Evolutionary conservation across 2,888 invertebrate species (phyloP), one percentile per base, ranked within the genome.

Genomic region (Copidosoma aretas): DNA sequence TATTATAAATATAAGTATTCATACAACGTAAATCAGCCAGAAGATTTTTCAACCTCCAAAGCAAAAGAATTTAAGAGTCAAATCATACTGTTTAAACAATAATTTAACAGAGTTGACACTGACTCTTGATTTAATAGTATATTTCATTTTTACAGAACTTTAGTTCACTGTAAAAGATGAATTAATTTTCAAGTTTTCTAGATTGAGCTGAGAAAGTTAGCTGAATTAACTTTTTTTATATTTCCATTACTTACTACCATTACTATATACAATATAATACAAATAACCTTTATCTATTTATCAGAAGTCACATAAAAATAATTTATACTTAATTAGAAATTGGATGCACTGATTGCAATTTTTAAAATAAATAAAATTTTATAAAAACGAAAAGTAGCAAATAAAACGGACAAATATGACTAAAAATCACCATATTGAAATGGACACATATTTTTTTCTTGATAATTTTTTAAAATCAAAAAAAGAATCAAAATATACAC

Each of bases 221-320:
- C 46, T 64, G 41, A 57, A 57, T 43, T 43, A 58, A 67, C 59
- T 69, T 65, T 71, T 53, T 46, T 56, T 54, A 67, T 56, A 12
- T 61, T 64, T 64, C 54, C 62, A 64, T 73, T 74, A 75, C 73
- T 72, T 78, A 75, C 76, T n/a, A n/a, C 81, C 80, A 80, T 74
- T 73, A 72, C 77, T 82, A 83, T 83, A 72, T 82, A 81, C 80
- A 81, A 81, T 83, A 82, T 81, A 80, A 78, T 83, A 83, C 81
- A 81, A 78, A 78, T 72, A 79, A 80, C 75, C 76, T 78, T 78
- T 71, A 73, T 73, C 74, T 77, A 76, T 73, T 75, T 73, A 72
- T 43, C 62, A 72, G 75, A 73, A 73, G 68, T 75, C 73, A 66
- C 74, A 67, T 77, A 76, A 77, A 78, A 78, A 12, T 52, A 52